Base-by-base conservation (phyloP, 1,140 invertebrate species). In the Spodoptera frugiperda region DNA sequence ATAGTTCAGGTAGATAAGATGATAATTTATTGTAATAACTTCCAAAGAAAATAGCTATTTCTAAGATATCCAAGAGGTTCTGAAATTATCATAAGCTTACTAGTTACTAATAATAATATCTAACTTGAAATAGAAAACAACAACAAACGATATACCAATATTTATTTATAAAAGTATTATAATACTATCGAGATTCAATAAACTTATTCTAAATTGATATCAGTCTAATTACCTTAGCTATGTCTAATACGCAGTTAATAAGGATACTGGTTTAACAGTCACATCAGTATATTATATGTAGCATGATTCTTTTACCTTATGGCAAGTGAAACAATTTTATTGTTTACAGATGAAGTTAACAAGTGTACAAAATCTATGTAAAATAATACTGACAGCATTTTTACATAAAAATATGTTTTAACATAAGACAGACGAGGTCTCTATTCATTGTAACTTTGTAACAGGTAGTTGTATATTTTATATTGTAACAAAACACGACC, bases 151-250 rank as follows among this genome's bases (percentile, higher is more conserved):
- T 71, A 51, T 21, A 65, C 61, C 33, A 46, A 59, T 59, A 55
- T 75, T 74, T 65, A 77, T 76, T 80, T 25, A 61, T 59, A 77
- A 77, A 63, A 59, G 49, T 65, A 78, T 74, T 78, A 57, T 25
- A 61, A 80, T 77, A 78, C 76, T 78, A 59, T 57, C 21, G 79
- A 81, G 71, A 83, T 81, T 83, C 79, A 75, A 46, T 63, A 55
- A 46, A 72, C 33, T 81, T 78, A 79, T 71, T 21, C 75, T 79
- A 78, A 44, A 74, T 46, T 75, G 53, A 77, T 79, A 72, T 83
- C 82, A 83, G 82, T 83, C 82, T 83, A 83, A 80, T 59, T 67
- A 73, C 10, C 17, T 68, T 57, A 67, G 59, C 39, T 78, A 78
- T n/a, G 51, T 73, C 55, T 73, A 65, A 76, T 71, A 54, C 21